Conservation (phyloP, 2,888 invertebrate genomes). For the Chironomus riparius region DNA sequence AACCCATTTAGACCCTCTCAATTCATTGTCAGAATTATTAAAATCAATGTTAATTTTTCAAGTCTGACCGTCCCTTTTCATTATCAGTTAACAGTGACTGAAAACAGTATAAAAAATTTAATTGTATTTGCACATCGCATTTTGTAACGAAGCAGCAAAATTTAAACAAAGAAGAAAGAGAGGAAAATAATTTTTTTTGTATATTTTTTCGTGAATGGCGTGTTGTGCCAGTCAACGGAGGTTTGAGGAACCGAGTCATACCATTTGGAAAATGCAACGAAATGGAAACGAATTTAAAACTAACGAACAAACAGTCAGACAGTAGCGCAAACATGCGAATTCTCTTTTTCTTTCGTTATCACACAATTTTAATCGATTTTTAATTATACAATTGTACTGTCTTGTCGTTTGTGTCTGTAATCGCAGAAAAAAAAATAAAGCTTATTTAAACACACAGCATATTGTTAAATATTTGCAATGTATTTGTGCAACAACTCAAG, state of each 20-base stretch:
- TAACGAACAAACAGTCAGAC: not conserved
- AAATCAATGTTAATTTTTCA: not conserved
- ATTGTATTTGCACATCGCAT: not conserved
- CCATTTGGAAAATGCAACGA: slow-evolving; percentile 6
- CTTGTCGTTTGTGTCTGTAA: not conserved
- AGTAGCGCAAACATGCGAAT: not conserved
- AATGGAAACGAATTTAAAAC: not conserved
- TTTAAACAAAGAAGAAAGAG: not conserved
- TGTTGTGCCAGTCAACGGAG: no score
- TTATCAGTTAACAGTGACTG: not conserved
- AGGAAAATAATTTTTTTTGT: no score
- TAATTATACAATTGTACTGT: slow-evolving; percentile 24
- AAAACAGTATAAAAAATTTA: not conserved
- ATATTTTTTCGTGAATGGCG: no score
- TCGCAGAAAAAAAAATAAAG: not conserved
- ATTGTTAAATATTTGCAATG: not conserved
- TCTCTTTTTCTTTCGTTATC: slow-evolving; percentile 6
- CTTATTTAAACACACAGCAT: not conserved
- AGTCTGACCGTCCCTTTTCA: not conserved
- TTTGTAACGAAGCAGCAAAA: not conserved
- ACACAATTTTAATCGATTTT: slow-evolving; percentile 27
- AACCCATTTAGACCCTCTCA: no score
- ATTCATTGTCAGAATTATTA: no score
- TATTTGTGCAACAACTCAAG: not conserved
- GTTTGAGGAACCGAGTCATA: not conserved